Base-by-base conservation (phyloP, 92 coral and sea anemone species). In the Epizoanthus illoricatus region DNA sequence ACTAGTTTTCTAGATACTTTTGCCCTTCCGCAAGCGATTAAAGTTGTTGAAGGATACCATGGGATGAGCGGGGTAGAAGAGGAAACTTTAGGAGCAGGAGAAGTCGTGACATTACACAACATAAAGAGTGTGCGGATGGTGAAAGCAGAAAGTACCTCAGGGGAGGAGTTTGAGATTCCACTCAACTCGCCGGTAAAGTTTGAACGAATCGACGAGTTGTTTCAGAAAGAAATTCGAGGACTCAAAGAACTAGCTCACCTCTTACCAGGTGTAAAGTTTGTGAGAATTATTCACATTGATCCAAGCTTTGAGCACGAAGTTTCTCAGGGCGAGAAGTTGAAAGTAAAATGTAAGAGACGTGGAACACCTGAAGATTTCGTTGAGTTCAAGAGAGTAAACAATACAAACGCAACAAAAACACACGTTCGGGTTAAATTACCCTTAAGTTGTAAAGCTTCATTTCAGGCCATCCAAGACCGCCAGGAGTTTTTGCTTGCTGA, bases 21-120 rank as follows among this genome's bases (percentile, higher is more conserved):
- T 43, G 11, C 23, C 19, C 54, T 78, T 7, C 82, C 82, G 4
- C 28, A 64, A 24, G 71, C 7, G 9, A 61, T 78, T n/a, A 66
- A 42, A 78, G 82, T 78, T 43, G 82, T 78, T 20, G 82, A 78
- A 42, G 82, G 82, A 10, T 78, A 63, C 3, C 82, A 78, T 63
- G 71, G 82, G 5, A 78, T 64, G 61, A 78, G 15, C 23, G 82
- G 71, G 0, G 12, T 39, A 11, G 82, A 78, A 41, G 82, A 78
- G 2, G 82, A 78, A 78, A 78, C 82, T 1, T 15, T 78, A 2
- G 71, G 71, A 3, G 82, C 82, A 5, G 82, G 82, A 43, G 82
- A 78, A 64, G 13, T 78, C 21, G 15, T 78, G 65, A 78, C 82
- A 15, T 70, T 78, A 42, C 71, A 43, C 59, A 45, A 21, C 33